phyloP scores from a whole-genome alignment of 2,113 vertebrate genomes.

The Cyphomyrus plagiostoma region DNA sequence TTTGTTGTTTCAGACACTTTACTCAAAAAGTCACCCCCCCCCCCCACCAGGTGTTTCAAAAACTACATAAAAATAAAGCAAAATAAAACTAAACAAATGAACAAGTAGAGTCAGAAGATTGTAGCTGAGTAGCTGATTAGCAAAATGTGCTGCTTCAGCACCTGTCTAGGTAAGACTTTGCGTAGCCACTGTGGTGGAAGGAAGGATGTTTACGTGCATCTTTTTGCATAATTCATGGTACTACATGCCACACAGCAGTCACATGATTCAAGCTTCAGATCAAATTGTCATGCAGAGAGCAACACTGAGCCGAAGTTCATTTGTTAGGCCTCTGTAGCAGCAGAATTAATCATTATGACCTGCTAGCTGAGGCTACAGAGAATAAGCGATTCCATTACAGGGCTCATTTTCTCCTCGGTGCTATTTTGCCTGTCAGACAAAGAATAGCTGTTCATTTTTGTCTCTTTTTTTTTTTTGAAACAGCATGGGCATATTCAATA shows the following conservation, averaged over 20 bases:
- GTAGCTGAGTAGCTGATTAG: background rate
- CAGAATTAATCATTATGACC: slow-evolving; percentile 36
- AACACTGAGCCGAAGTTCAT: slow-evolving; percentile 29
- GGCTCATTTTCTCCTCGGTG: slow-evolving; percentile 4
- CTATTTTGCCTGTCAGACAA: slow-evolving; percentile 6
- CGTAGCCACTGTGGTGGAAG: background rate
- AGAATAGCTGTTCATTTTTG: slow-evolving; percentile 12
- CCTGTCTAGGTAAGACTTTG: background rate
- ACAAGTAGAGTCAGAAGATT: background rate
- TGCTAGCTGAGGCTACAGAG: slow-evolving; percentile 17
- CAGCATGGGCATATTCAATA: background rate
- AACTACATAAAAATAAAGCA: background rate
- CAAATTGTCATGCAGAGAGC: slow-evolving; percentile 30
- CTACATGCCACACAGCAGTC: background rate
- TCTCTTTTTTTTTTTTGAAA: background rate
- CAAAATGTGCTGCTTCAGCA: background rate
- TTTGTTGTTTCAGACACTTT: background rate
- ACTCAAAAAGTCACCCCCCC: background rate
- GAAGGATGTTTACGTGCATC: background rate
- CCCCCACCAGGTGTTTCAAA: background rate
- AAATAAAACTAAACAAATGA: background rate
- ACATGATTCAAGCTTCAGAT: slow-evolving; percentile 10
- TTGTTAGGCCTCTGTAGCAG: slow-evolving; percentile 15
- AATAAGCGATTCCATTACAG: slow-evolving; percentile 19
- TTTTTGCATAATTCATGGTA: background rate